Evolutionary conservation across 2,113 vertebrate species (phyloP), one percentile per base, ranked within the genome.

Genomic region (Peromyscus polionotus): DNA sequence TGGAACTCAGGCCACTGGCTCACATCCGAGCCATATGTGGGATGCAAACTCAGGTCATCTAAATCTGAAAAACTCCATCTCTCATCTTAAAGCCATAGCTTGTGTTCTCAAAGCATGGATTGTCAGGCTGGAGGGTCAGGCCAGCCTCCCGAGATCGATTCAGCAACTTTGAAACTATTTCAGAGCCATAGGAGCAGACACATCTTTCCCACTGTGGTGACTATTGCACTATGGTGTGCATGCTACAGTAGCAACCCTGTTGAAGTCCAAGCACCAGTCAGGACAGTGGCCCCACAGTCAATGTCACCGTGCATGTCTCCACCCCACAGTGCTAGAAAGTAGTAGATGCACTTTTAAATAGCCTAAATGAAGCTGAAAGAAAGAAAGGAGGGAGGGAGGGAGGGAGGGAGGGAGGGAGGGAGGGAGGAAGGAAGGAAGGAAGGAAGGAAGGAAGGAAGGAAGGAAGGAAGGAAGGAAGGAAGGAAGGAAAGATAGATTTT

Each of bases 261-360:
- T 51, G 65, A n/a, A 61, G 42, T n/a, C 76, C 28, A 20, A 85
- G n/a, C 7, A 4, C 0, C 4, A 63, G 70, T 31, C 19, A 26
- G 33, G 57, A 20, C 14, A 4, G 13, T 36, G 20, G 16, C 0
- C 9, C 54, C 0, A 28, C 2, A 6, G 24, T 19, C 51, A 33
- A 7, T 24, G 7, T 61, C 48, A 24, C 0, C 3, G 19, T 45
- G 0, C 10, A 1, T 4, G 0, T 73, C 9, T 26, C 63, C 42
- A n/a, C 5, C 6, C n/a, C 22, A 10, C 28, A 63, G 31, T 14
- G n/a, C 59, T 70, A 80, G 54, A 48, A 68, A 91, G 76, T 2
- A 5, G 48, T 59, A 63, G 31, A 3, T 73, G 45, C 45, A 36
- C 63, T 76, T 73, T 57, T 45, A 81, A 81, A 79, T 13, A 6